A percentile compares a stretch with the other conserved stretches of the same genome.
Conservation (phyloP, 2,888 invertebrate genomes). For the Lysandra coridon region DNA sequence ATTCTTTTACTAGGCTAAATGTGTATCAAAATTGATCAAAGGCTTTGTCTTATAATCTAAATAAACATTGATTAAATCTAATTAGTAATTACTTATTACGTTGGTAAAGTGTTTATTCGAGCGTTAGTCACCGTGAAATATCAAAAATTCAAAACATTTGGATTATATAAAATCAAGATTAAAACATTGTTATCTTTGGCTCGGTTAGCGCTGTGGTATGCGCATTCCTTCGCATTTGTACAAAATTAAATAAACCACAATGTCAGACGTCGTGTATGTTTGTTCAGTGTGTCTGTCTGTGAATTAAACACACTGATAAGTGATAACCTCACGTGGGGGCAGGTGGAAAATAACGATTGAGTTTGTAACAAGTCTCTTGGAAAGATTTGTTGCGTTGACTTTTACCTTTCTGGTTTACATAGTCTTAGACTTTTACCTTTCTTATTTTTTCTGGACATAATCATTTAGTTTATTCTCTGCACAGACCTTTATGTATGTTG, state of each 20-base stretch:
- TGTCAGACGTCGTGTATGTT: neutral
- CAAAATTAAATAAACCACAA: slow-evolving; percentile 7
- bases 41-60: no score
- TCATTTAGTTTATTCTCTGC: no score
- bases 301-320: neutral
- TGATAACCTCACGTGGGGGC: slow-evolving; percentile 2
- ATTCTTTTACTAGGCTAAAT: no score
- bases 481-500: no score
- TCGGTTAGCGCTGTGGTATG: neutral
- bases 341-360: slow-evolving; percentile 13
- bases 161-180: slow-evolving; percentile 6
- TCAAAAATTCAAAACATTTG: slow-evolving; percentile 6
- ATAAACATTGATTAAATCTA: neutral
- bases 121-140: neutral
- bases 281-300: neutral
- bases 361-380: neutral
- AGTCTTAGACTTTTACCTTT: no score
- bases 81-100: neutral
- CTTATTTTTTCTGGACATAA: no score
- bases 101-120: neutral
- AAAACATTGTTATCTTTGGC: slow-evolving; percentile 4
- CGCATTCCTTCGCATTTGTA: slow-evolving; percentile 9
- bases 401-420: no score
- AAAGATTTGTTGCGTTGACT: neutral
- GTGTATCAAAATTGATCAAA: no score